These are phyloP conservation scores for Lycaon pictus DNA, from an alignment of 2,113 vertebrate species.

Conservation along the genomic window DNA sequence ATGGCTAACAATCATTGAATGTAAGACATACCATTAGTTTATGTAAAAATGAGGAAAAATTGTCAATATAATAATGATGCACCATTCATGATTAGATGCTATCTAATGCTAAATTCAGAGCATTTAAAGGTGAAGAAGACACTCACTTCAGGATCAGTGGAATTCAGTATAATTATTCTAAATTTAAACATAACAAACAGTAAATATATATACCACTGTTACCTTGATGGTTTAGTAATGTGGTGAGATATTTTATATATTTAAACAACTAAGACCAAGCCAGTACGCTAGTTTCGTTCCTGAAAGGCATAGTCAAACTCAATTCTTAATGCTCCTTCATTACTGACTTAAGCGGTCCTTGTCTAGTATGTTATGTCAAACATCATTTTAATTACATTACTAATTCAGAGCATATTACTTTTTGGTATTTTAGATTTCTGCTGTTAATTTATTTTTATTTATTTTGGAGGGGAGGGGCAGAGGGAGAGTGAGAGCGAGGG, in stretches of 20 bases:
- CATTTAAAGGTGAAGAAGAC: background rate
- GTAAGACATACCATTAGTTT: background rate
- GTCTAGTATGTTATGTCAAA: background rate
- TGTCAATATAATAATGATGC: background rate
- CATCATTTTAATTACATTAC: background rate
- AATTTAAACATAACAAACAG: background rate
- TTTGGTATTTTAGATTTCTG: background rate
- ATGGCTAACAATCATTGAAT: background rate
- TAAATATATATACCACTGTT: background rate
- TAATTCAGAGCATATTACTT: background rate
- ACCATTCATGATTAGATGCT: background rate
- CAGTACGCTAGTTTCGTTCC: background rate
- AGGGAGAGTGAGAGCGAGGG: background rate
- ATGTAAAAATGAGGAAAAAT: background rate
- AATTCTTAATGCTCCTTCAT: background rate
- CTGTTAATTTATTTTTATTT: background rate
- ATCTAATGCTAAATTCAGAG: background rate
- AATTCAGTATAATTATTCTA: background rate
- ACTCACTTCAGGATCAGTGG: background rate
- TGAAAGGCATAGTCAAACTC: background rate
- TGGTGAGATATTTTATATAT: background rate
- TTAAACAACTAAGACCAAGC: background rate
- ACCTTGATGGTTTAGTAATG: background rate
- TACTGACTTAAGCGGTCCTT: background rate
- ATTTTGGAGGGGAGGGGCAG: background rate